Evolutionary conservation across 1,140 invertebrate genomes (phyloP), one percentile per base, ranked within the genome.

Genomic region (Panulirus ornatus): DNA sequence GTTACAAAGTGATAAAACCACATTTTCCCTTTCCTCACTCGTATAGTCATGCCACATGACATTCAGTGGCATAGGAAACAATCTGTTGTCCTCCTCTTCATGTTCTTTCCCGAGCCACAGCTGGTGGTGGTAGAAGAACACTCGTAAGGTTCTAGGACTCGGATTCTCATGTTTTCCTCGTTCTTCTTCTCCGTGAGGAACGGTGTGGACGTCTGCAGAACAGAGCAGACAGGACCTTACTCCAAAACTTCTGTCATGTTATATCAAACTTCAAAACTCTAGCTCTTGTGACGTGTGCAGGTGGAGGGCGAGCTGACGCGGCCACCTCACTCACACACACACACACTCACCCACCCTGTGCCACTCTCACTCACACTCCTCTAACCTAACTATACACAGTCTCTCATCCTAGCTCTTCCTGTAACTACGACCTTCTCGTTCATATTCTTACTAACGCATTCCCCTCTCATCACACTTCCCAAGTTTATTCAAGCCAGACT

Each of bases 251-350:
- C 27, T 54, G 27, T 84, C 30, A 63, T 63, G 30, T 63, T 70
- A 84, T 63, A 84, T 70, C 51, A 63, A 84, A 38, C 30, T 84
- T 63, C 63, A 84, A 63, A 84, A 38, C 58, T 84, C 27, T 63
- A 84, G 38, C 30, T 84, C 51, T 84, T 38, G 38, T 16, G 19
- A 63, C 16, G 36, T 36, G 6, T 84, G 27, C 14, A 36, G 22
- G 16, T 42, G 16, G 40, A 84, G 27, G 40, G 11, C 27, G 40
- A 38, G 16, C 51, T 84, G 54, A 38, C 30, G 2, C 22, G 16
- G 47, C 1, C 51, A 51, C 40, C 19, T 76, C 16, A 54, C n/a
- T n/a, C n/a, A n/a, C n/a, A n/a, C n/a, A n/a, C n/a, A n/a, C n/a
- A n/a, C n/a, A n/a, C n/a, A n/a, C n/a, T n/a, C n/a, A n/a, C n/a